These are phyloP conservation scores for Drosophila erecta DNA, from an alignment of 1,140 invertebrate genomes.

Conservation along the genomic window DNA sequence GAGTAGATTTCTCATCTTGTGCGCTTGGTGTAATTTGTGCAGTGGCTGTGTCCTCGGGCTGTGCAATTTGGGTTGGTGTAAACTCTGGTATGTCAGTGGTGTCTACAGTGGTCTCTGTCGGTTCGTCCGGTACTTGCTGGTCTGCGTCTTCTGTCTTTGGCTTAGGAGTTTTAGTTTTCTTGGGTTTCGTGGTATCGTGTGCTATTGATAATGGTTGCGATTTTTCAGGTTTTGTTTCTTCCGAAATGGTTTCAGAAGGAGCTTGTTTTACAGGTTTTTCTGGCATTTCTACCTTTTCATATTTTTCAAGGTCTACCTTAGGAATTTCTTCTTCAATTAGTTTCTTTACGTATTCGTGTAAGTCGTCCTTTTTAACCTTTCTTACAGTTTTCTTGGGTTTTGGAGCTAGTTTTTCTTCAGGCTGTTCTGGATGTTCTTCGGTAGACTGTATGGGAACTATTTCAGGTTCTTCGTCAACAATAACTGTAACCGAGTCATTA, in stretches of 20 bases:
- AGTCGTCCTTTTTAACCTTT: slow-evolving; percentile 69
- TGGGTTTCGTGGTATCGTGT: slow-evolving; percentile 48
- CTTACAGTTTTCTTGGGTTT: slow-evolving; percentile 77
- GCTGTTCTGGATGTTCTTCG: slow-evolving; percentile 58
- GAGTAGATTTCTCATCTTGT: slow-evolving; percentile 74
- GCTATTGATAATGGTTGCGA: slow-evolving; percentile 29
- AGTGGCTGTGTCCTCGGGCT: slow-evolving; percentile 80
- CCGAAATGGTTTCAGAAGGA: slow-evolving; percentile 16
- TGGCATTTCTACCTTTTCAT: slow-evolving; percentile 73
- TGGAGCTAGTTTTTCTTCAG: slow-evolving; percentile 55
- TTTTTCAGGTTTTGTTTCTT: slow-evolving; percentile 14
- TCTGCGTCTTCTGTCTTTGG: slow-evolving; percentile 28
- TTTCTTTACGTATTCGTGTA: slow-evolving; percentile 68
- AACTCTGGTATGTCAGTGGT: slow-evolving; percentile 47
- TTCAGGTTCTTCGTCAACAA: slow-evolving; percentile 67
- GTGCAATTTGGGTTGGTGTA: slow-evolving; percentile 67
- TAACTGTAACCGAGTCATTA: slow-evolving; percentile 73
- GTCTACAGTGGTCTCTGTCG: slow-evolving; percentile 52
- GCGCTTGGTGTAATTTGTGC: slow-evolving; percentile 82
- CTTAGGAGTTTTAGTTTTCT: slow-evolving; percentile 50
- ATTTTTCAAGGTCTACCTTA: slow-evolving; percentile 69
- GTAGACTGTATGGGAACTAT: slow-evolving; percentile 9
- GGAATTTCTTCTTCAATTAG: slow-evolving; percentile 74
- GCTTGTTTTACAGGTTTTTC: slow-evolving; percentile 43
- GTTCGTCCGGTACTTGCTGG: slow-evolving; percentile 52